Conservation (phyloP, 2,797 vertebrate species). For the Graptemys geographica region DNA sequence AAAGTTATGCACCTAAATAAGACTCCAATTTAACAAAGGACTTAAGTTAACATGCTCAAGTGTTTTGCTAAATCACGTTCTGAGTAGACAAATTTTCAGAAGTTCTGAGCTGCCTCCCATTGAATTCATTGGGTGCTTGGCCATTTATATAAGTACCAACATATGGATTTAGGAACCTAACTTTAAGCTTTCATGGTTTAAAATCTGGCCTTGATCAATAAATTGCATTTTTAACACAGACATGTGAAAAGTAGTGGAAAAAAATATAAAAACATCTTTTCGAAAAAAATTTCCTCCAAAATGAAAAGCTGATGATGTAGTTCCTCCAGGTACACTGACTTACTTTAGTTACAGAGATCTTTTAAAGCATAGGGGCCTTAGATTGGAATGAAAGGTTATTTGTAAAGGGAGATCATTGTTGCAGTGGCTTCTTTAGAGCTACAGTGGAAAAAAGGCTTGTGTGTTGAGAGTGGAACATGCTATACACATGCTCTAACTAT, state of each 20-base stretch:
- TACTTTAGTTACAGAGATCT: not conserved
- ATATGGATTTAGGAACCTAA: not conserved
- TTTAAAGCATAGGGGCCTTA: not conserved
- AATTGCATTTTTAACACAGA: not conserved
- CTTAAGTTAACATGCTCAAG: not conserved
- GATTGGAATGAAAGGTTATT: not conserved
- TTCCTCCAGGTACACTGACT: not conserved
- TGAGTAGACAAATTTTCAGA: not conserved
- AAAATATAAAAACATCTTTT: not conserved
- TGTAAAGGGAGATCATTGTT: rapidly evolving
- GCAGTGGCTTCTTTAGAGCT: not conserved
- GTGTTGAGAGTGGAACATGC: not conserved
- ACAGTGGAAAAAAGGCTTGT: rapidly evolving
- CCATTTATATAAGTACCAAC: not conserved
- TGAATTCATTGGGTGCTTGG: not conserved
- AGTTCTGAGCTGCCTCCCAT: not conserved
- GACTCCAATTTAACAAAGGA: not conserved
- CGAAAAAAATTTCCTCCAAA: not conserved
- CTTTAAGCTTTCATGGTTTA: not conserved
- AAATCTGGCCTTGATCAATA: not conserved
- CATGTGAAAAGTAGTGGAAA: not conserved
- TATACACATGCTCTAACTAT: not conserved
- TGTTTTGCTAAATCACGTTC: not conserved
- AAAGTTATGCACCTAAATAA: not conserved
- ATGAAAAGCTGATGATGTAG: not conserved